Percentiles rank a stretch among this genome's conserved stretches.
These are phyloP conservation scores for Spialia ferax DNA, from an alignment of 2,888 invertebrate genomes.

Conservation along the genomic window DNA sequence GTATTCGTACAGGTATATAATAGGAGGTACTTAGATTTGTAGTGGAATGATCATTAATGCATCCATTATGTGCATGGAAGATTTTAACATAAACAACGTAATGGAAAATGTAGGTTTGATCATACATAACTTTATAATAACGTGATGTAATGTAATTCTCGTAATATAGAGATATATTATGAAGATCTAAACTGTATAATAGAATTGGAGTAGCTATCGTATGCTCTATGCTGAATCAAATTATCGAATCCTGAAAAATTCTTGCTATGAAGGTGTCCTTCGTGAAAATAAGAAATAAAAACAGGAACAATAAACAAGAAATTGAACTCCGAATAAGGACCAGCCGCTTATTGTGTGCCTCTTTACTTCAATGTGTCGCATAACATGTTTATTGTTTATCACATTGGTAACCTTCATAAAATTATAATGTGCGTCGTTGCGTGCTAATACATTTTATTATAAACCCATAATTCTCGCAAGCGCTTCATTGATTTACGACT, in stretches of 20 bases:
- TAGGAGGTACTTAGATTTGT: not conserved
- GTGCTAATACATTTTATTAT: constrained; percentile 23
- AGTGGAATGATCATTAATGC: constrained; percentile 2
- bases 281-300: not conserved
- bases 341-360: not conserved
- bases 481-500: constrained; percentile 47
- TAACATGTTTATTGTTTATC: constrained; percentile 31
- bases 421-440: not conserved
- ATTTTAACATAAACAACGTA: constrained; percentile 5
- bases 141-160: too few relatives aligned
- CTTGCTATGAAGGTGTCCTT: not conserved
- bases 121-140: too few relatives aligned
- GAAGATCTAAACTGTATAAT: too few relatives aligned
- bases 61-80: not conserved
- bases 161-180: too few relatives aligned
- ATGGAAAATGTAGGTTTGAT: not conserved
- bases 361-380: constrained; percentile 3
- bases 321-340: not conserved
- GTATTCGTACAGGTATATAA: not conserved
- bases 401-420: constrained; percentile 17
- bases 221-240: too few relatives aligned
- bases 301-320: not conserved
- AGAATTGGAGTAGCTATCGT: too few relatives aligned
- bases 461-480: constrained; percentile 6
- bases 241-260: not conserved